A percentile compares a stretch with the other conserved stretches of the same genome.
phyloP scores from a whole-genome alignment of 2,888 invertebrate species.

The Eueremaeus valkanovi region DNA sequence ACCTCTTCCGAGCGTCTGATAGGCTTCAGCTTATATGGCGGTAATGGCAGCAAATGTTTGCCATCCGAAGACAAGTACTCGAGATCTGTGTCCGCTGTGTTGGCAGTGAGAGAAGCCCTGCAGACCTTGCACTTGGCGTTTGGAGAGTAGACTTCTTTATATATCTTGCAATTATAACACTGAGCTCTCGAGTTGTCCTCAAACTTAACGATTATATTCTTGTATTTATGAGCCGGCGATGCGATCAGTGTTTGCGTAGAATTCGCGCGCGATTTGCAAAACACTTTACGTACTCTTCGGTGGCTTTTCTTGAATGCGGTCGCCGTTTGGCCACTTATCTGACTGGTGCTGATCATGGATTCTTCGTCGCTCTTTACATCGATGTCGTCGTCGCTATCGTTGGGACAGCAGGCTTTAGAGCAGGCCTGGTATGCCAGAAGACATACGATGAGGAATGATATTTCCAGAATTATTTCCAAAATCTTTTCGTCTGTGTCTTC shows the following conservation, averaged over 20 bases:
- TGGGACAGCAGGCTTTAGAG: conserved; percentile 32
- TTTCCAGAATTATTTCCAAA: conserved; percentile 37
- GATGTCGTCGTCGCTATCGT: not conserved
- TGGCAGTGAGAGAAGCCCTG: conserved; percentile 17
- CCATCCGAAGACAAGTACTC: not conserved
- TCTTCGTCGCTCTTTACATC: conserved; percentile 37
- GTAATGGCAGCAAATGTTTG: conserved; percentile 25
- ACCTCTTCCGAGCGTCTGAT: conserved; percentile 40
- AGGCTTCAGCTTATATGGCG: conserved; percentile 40
- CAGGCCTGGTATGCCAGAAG: conserved; percentile 37
- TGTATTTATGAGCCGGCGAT: conserved; percentile 12
- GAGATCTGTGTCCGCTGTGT: not conserved
- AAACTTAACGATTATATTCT: conserved; percentile 32
- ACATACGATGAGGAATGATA: conserved; percentile 36
- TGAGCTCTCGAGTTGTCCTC: conserved; percentile 32
- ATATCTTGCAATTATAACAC: conserved; percentile 41
- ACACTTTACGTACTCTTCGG: conserved; percentile 19
- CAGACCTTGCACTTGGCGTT: conserved; percentile 35
- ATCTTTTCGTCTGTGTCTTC: conserved; percentile 35
- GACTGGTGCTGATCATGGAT: conserved; percentile 36
- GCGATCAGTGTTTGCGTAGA: conserved; percentile 19
- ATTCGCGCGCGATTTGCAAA: conserved; percentile 11
- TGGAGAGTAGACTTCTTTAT: conserved; percentile 39
- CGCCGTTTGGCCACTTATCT: not conserved
- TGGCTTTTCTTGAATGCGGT: not conserved